These are phyloP conservation scores for Melanotaenia trifasciata DNA, from an alignment of 2,797 vertebrate genomes.

Conservation along the genomic window DNA sequence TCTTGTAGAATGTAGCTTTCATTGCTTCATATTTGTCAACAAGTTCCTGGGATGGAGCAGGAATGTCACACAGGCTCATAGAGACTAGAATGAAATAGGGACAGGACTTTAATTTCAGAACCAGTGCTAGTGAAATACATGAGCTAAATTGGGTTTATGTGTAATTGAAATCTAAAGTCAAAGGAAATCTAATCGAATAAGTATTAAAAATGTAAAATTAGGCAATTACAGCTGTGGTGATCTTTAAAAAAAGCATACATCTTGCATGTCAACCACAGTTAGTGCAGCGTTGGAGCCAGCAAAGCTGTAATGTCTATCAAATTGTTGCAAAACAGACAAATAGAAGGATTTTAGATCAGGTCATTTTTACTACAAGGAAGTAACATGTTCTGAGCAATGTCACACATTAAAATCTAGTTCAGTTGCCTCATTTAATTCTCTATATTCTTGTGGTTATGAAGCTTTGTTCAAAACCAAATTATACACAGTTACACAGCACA, in stretches of 20 bases:
- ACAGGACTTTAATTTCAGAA: neutral
- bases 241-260: conserved; percentile 8
- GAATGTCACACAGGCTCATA: conserved; percentile 67
- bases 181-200: neutral
- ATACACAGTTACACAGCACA: neutral
- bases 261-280: conserved; percentile 3
- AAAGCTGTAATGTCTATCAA: neutral
- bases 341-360: neutral
- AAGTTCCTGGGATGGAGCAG: conserved; percentile 72
- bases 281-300: neutral
- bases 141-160: neutral
- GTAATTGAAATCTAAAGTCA: neutral
- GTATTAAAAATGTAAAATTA: neutral
- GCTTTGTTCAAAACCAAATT: neutral
- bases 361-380: neutral
- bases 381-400: neutral
- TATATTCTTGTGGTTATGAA: neutral
- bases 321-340: neutral
- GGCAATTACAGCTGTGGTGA: neutral
- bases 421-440: neutral
- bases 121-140: neutral
- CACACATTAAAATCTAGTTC: neutral
- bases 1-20: conserved; percentile 62
- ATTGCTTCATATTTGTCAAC: conserved; percentile 65
- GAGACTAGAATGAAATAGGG: conserved; percentile 73